These are phyloP conservation scores for Puntigrus tetrazona DNA, from an alignment of 2,113 vertebrate species.

Conservation along the genomic window DNA sequence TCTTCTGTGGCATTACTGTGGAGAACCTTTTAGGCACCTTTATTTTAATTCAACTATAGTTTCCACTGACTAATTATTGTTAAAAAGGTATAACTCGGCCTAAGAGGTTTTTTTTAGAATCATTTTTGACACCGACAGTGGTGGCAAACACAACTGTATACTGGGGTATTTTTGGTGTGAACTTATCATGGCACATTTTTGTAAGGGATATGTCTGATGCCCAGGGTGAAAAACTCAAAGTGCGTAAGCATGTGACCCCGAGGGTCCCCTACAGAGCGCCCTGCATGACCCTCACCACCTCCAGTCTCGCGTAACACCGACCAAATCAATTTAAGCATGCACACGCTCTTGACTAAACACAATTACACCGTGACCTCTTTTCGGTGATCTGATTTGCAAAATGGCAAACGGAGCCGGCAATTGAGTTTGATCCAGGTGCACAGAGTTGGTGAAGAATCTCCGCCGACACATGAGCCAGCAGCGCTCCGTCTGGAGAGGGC, in stretches of 20 bases:
- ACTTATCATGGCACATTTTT: background rate
- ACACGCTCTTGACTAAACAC: conserved; percentile 41
- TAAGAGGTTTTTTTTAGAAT: background rate
- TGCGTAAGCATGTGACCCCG: conserved; percentile 20
- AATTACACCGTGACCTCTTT: conserved; percentile 33
- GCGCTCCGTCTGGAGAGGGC: conserved; percentile 47
- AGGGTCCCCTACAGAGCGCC: background rate
- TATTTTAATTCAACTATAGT: background rate
- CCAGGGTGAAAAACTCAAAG: background rate
- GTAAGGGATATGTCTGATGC: conserved; percentile 7
- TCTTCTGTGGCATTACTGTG: too few species aligned
- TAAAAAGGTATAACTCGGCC: background rate
- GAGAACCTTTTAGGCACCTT: too few species aligned
- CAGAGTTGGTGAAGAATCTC: conserved; percentile 23
- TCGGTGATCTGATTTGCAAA: conserved; percentile 43
- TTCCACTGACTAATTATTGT: background rate
- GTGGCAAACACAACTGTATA: background rate
- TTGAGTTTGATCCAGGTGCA: conserved; percentile 45
- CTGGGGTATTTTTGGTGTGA: background rate
- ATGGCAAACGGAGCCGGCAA: conserved; percentile 27
- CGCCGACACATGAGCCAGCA: conserved; percentile 13
- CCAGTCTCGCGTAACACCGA: conserved; percentile 25
- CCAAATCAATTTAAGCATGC: conserved; percentile 31
- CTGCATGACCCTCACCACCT: conserved; percentile 23
- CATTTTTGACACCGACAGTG: background rate